Percentiles rank a stretch among this genome's conserved stretches.
phyloP scores from a whole-genome alignment of 2,888 invertebrate genomes.

The Leptinotarsa peninsularis region DNA sequence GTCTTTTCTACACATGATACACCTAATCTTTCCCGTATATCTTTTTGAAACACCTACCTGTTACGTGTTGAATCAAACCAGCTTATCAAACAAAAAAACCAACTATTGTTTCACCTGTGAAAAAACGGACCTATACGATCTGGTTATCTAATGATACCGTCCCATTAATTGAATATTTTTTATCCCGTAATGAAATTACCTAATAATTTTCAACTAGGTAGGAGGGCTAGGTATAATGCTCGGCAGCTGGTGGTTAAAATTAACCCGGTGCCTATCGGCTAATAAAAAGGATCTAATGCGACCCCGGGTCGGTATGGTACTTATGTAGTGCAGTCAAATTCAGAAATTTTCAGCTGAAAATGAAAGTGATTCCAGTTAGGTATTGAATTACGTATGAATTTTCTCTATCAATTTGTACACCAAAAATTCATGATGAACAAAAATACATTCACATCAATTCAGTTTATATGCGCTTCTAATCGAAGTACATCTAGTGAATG shows the following conservation, averaged over 20 bases:
- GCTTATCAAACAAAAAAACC: constrained; percentile 21
- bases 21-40: neutral
- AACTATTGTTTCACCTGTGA: constrained; percentile 14
- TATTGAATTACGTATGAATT: too few relatives aligned
- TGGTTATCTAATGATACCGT: constrained; percentile 30
- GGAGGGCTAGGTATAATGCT: constrained; percentile 50
- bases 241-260: constrained; percentile 30
- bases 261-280: constrained; percentile 21
- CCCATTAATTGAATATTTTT: constrained; percentile 42
- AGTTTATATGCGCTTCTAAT: too few relatives aligned
- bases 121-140: constrained; percentile 19
- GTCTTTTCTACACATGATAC: neutral
- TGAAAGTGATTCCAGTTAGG: neutral
- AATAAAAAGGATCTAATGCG: constrained; percentile 24
- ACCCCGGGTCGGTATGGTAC: constrained; percentile 17
- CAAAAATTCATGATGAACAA: too few relatives aligned
- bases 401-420: too few relatives aligned
- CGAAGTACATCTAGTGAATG: too few relatives aligned
- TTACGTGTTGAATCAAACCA: neutral
- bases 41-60: constrained; percentile 8
- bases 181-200: constrained; percentile 52
- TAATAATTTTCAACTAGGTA: constrained; percentile 55
- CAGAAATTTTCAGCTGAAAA: neutral
- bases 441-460: too few relatives aligned
- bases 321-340: constrained; percentile 15